Conservation (phyloP, 2,797 vertebrate genomes). For the Peromyscus aztecus region DNA sequence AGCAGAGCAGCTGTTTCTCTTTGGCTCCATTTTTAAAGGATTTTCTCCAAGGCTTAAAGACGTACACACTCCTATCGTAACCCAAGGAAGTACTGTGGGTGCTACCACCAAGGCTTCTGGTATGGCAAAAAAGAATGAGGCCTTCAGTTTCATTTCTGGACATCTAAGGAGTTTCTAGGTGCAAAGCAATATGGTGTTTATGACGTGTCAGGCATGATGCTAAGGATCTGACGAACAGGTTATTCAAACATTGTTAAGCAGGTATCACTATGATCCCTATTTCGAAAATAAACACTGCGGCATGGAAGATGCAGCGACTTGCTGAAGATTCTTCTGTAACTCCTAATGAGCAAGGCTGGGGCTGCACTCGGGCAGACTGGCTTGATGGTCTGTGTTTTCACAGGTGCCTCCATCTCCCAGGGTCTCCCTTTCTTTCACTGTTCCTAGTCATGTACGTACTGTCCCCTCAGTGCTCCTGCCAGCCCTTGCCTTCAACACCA, state of each 20-base stretch:
- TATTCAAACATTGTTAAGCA: background rate
- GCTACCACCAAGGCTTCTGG: background rate
- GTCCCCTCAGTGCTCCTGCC: background rate
- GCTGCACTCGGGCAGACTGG: background rate
- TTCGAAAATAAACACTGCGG: background rate
- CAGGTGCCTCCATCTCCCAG: background rate
- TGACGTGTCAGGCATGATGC: background rate
- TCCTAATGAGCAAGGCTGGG: background rate
- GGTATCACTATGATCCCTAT: background rate
- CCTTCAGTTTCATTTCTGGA: background rate
- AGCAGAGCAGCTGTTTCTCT: slow-evolving; percentile 85
- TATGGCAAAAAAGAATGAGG: slow-evolving; percentile 8
- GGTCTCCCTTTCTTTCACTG: background rate
- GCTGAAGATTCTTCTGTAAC: background rate
- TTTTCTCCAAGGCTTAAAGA: slow-evolving; percentile 60
- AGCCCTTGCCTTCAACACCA: background rate
- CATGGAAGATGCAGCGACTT: background rate
- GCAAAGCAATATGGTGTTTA: background rate
- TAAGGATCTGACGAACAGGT: background rate
- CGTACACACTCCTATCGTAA: slow-evolving; percentile 19
- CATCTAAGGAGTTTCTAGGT: background rate
- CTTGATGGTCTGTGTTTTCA: background rate
- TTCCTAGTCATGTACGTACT: background rate
- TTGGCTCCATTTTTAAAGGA: slow-evolving; percentile 69
- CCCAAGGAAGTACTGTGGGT: background rate